phyloP scores from a whole-genome alignment of 2,113 vertebrate genomes.

The Rynchops niger region DNA sequence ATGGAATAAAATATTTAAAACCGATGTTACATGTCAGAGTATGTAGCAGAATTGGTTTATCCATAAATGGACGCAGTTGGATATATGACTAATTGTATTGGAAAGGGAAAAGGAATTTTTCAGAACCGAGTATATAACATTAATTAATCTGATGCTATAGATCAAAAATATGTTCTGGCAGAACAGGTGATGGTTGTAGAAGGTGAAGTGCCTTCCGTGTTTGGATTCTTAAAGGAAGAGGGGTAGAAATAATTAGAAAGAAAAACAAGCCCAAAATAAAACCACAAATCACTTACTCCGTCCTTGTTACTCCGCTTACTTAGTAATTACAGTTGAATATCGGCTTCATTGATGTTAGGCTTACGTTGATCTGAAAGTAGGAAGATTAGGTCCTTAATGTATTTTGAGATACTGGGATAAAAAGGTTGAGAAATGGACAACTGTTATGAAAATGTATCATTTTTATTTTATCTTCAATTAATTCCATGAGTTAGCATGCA shows the following conservation, averaged over 20 bases:
- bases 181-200: neutral
- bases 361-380: neutral
- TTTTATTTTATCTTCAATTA: constrained; percentile 43
- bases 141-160: neutral
- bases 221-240: neutral
- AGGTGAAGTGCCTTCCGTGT: neutral
- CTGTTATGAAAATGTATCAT: neutral
- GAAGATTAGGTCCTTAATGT: neutral
- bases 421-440: constrained; percentile 30
- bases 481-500: constrained; percentile 22
- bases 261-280: neutral
- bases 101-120: neutral
- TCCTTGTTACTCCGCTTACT: neutral
- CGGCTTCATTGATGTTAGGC: neutral
- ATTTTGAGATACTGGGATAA: neutral
- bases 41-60: neutral
- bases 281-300: neutral
- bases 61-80: neutral
- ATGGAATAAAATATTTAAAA: neutral
- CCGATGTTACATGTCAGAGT: neutral
- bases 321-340: neutral
- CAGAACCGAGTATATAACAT: neutral
- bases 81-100: neutral
- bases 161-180: neutral
- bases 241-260: neutral